Conservation (phyloP, 92 coral and sea anemone species). For the Phenganax marumi region DNA sequence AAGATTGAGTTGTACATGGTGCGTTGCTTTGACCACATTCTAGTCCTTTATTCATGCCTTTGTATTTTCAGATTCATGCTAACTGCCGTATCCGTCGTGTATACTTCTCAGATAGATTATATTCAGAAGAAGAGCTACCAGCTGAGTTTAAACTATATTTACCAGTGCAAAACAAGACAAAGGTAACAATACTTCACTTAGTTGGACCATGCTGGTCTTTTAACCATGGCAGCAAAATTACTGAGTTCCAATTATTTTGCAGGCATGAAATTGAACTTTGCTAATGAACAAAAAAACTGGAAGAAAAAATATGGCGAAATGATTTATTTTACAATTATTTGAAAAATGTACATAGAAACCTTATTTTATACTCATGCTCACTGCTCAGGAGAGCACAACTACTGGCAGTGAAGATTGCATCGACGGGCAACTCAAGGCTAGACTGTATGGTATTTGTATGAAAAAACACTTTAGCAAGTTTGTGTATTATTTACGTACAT, state of each 20-base stretch:
- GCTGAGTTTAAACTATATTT: conserved; percentile 95
- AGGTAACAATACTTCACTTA: conserved; percentile 45
- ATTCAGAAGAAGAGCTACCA: conserved; percentile 99
- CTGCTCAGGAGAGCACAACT: background rate
- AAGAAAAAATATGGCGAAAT: conserved; percentile 6
- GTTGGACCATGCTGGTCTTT: background rate
- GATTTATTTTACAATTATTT: conserved; percentile 37
- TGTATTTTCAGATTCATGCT: conserved; percentile 77
- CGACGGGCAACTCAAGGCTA: background rate
- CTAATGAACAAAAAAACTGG: background rate
- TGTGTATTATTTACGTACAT: conserved; percentile 21
- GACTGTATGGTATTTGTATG: conserved; percentile 9
- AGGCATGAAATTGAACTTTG: conserved; percentile 29
- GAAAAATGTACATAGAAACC: conserved; percentile 25
- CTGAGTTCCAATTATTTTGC: background rate
- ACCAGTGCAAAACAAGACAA: conserved; percentile 83
- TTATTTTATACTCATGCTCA: conserved; percentile 34
- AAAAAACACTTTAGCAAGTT: background rate
- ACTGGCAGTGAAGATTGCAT: background rate
- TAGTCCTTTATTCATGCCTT: background rate
- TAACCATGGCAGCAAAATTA: background rate
- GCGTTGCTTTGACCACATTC: background rate
- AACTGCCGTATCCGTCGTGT: conserved; percentile 99
- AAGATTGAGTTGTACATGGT: conserved; percentile 16
- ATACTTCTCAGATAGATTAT: conserved; percentile 98